phyloP scores from a whole-genome alignment of 2,797 vertebrate species.

The Sciurus vulgaris region DNA sequence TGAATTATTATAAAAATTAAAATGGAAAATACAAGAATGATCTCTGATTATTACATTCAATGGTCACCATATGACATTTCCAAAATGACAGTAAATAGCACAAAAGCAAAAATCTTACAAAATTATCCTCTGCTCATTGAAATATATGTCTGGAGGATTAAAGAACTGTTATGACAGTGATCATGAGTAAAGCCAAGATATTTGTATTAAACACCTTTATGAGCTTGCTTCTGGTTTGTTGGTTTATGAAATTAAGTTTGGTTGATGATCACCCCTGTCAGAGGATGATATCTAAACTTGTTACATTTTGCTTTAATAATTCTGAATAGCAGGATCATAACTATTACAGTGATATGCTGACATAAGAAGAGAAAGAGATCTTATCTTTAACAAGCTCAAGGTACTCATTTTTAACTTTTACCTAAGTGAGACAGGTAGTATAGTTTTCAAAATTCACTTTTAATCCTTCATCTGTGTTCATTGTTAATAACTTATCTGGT shows the following conservation, averaged over 20 bases:
- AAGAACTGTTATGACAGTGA: not conserved
- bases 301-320: not conserved
- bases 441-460: not conserved
- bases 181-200: not conserved
- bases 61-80: slow-evolving; percentile 26
- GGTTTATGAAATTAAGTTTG: not conserved
- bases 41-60: not conserved
- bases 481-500: not conserved
- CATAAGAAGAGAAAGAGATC: not conserved
- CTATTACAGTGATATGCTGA: not conserved
- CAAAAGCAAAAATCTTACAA: not conserved
- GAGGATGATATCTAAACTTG: not conserved
- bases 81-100: not conserved
- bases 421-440: not conserved
- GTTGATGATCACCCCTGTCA: not conserved
- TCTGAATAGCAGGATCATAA: not conserved
- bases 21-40: not conserved
- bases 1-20: not conserved
- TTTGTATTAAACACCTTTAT: not conserved
- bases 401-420: not conserved
- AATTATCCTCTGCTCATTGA: not conserved
- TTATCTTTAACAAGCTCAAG: not conserved
- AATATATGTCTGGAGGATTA: not conserved
- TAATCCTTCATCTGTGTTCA: not conserved
- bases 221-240: not conserved